phyloP scores from a whole-genome alignment of 1,140 invertebrate species.

The Leptestheria dahalacensis region DNA sequence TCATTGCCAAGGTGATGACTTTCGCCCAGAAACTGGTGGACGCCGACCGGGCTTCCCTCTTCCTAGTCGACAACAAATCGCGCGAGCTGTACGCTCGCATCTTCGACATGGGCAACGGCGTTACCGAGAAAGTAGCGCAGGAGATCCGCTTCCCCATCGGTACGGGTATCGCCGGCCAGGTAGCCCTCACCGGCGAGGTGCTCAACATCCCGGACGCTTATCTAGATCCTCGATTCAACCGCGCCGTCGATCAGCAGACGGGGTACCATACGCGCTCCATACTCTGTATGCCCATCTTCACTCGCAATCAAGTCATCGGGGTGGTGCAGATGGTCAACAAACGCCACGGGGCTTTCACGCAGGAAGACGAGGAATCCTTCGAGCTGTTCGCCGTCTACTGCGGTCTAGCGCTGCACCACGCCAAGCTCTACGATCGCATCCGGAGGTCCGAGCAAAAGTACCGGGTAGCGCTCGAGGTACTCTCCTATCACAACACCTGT shows the following conservation, averaged over 20 bases:
- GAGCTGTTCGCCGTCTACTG: constrained; percentile 72
- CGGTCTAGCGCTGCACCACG: constrained; percentile 66
- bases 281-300: constrained; percentile 74
- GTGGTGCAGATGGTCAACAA: constrained; percentile 84
- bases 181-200: constrained; percentile 56
- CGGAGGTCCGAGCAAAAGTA: constrained; percentile 68
- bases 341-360: constrained; percentile 44
- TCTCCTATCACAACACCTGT: constrained; percentile 69
- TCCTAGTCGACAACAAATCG: constrained; percentile 51
- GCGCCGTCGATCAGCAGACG: constrained; percentile 54
- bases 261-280: constrained; percentile 60
- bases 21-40: constrained; percentile 62
- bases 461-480: constrained; percentile 59
- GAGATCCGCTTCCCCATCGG: constrained; percentile 40
- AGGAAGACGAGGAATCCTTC: constrained; percentile 63
- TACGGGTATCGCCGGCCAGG: constrained; percentile 48
- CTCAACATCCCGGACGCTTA: constrained; percentile 67
- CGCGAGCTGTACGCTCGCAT: constrained; percentile 64
- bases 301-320: constrained; percentile 53
- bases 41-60: constrained; percentile 62
- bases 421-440: constrained; percentile 71
- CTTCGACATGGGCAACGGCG: constrained; percentile 39
- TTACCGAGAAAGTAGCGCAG: background rate
- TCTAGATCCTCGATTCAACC: constrained; percentile 60
- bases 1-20: constrained; percentile 70